Percentiles rank a stretch among this genome's conserved stretches.
Conservation (phyloP, 2,888 invertebrate genomes). For the Cheiracanthium punctorium region DNA sequence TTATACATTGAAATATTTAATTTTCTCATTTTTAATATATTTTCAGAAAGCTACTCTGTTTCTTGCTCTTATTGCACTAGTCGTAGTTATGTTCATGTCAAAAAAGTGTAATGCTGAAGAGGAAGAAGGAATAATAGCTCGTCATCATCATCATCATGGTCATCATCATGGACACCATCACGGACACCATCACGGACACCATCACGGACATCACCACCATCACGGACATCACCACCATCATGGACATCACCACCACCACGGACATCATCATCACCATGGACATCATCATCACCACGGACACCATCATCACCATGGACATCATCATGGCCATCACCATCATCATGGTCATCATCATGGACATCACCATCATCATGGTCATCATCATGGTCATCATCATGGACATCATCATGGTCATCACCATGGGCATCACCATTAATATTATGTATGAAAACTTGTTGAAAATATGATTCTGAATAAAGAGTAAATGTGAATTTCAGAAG, state of each 20-base stretch:
- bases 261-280: not conserved
- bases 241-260: not conserved
- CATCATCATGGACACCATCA: too few species aligned
- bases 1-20: too few species aligned
- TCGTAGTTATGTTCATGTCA: too few species aligned
- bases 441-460: too few species aligned
- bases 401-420: not conserved
- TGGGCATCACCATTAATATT: too few species aligned
- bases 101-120: not conserved
- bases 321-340: not conserved
- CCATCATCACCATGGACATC: not conserved
- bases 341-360: not conserved
- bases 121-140: not conserved
- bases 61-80: not conserved
- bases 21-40: not conserved
- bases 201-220: not conserved
- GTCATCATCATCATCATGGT: not conserved
- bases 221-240: not conserved
- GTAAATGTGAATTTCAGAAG: too few species aligned
- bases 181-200: too few species aligned
- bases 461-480: too few species aligned
- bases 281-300: not conserved
- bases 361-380: not conserved
- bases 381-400: not conserved
- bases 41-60: not conserved